Conservation (phyloP, 2,113 vertebrate genomes). For the Emydocephalus ijimae region DNA sequence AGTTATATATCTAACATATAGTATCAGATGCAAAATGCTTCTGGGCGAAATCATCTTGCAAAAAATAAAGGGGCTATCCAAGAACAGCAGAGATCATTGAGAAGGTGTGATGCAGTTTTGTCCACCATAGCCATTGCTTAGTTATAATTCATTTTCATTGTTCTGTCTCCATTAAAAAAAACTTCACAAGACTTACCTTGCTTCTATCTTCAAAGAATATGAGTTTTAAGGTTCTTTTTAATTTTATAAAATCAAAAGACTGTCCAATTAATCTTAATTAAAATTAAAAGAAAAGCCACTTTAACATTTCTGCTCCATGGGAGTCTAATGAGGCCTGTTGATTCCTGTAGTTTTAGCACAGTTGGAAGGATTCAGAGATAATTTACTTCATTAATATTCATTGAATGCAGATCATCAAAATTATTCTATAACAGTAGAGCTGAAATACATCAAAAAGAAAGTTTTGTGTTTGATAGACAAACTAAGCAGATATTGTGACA, state of each 20-base stretch:
- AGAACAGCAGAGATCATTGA: not conserved
- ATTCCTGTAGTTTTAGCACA: slow-evolving; percentile 63
- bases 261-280: slow-evolving; percentile 66
- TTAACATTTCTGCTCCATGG: slow-evolving; percentile 68
- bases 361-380: slow-evolving; percentile 62
- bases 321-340: slow-evolving; percentile 68
- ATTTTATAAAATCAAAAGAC: slow-evolving; percentile 25
- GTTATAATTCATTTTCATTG: not conserved
- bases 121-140: not conserved
- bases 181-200: not conserved
- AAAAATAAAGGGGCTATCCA: not conserved
- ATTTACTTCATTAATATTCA: slow-evolving; percentile 71
- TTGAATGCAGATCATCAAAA: slow-evolving; percentile 54
- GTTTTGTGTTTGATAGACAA: slow-evolving; percentile 31
- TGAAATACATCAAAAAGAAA: slow-evolving; percentile 44
- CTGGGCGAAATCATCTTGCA: not conserved
- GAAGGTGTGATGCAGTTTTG: accelerated
- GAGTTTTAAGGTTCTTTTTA: not conserved
- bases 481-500: slow-evolving; percentile 44
- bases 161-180: not conserved
- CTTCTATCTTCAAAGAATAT: not conserved
- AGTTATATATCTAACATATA: not conserved
- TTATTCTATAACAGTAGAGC: slow-evolving; percentile 40
- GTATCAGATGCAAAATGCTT: not conserved
- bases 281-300: slow-evolving; percentile 65